Conservation (phyloP, 2,888 invertebrate species). For the Dynastes hyllus region DNA sequence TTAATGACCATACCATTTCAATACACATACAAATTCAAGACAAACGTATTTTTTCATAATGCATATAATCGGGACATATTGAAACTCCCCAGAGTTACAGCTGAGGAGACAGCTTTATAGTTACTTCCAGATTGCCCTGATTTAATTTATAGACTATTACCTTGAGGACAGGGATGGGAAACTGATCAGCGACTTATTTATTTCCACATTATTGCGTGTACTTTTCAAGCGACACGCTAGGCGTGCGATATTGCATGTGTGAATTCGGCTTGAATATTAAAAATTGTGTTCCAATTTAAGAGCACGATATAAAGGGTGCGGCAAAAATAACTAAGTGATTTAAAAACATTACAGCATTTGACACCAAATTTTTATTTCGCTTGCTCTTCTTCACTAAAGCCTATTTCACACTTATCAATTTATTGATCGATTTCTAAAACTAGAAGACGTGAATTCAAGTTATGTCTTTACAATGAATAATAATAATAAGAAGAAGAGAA, state of each 20-base stretch:
- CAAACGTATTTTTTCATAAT: conserved; percentile 44
- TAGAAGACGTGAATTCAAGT: too few species aligned
- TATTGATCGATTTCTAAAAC: too few species aligned
- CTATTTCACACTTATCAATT: too few species aligned
- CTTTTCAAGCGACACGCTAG: background rate
- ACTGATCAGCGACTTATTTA: conserved; percentile 26
- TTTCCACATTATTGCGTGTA: conserved; percentile 40
- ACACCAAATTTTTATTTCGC: too few species aligned
- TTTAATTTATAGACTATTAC: conserved; percentile 41
- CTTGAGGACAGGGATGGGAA: conserved; percentile 48
- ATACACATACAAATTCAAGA: conserved; percentile 50
- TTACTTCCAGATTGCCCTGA: conserved; percentile 42
- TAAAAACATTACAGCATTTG: too few species aligned
- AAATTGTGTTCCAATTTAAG: conserved; percentile 56
- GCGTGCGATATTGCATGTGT: too few species aligned
- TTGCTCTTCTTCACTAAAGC: too few species aligned
- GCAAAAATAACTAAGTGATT: too few species aligned
- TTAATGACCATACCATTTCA: conserved; percentile 76
- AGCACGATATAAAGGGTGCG: conserved; percentile 58
- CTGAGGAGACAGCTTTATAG: conserved; percentile 44
- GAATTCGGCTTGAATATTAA: background rate
- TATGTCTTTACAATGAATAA: too few species aligned
- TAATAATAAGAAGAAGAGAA: too few species aligned
- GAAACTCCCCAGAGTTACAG: conserved; percentile 43
- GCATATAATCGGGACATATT: conserved; percentile 43